A percentile compares a stretch with the other conserved stretches of the same genome.
Evolutionary conservation across 1,140 invertebrate species (phyloP).

Genomic region (Meloidogyne floridensis): DNA sequence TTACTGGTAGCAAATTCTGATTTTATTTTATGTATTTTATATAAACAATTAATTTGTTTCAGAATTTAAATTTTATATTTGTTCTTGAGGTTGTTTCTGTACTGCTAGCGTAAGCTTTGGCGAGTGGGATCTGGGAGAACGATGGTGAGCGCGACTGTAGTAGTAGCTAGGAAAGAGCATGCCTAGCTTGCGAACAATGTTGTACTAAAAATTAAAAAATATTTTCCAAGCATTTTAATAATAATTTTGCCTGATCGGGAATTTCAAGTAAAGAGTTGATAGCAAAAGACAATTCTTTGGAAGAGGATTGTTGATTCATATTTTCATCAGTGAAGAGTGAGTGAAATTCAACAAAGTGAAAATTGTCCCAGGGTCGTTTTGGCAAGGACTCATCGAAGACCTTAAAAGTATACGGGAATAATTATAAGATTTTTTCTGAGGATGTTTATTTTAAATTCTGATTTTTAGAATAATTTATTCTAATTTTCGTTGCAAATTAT

Average conservation of each 20-base stretch:
- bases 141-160: background rate
- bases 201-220: background rate
- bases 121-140: background rate
- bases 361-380: conserved; percentile 70
- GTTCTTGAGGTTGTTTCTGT: background rate
- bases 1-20: too few species aligned
- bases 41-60: background rate
- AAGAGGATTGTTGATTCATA: conserved; percentile 44
- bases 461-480: background rate
- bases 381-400: conserved; percentile 70
- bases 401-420: background rate
- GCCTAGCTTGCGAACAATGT: background rate
- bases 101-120: background rate
- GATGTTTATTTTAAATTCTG: background rate
- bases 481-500: too few species aligned
- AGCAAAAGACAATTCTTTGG: conserved; percentile 61
- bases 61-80: background rate
- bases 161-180: background rate
- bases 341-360: conserved; percentile 71
- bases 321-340: conserved; percentile 42
- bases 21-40: background rate
- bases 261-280: conserved; percentile 63
- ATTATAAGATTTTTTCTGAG: too few species aligned
- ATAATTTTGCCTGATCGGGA: conserved; percentile 51
- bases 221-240: background rate